Percentiles rank a stretch among this genome's conserved stretches.
Evolutionary conservation across 1,140 invertebrate species (phyloP).

Genomic region (Hesperophylax magnus): DNA sequence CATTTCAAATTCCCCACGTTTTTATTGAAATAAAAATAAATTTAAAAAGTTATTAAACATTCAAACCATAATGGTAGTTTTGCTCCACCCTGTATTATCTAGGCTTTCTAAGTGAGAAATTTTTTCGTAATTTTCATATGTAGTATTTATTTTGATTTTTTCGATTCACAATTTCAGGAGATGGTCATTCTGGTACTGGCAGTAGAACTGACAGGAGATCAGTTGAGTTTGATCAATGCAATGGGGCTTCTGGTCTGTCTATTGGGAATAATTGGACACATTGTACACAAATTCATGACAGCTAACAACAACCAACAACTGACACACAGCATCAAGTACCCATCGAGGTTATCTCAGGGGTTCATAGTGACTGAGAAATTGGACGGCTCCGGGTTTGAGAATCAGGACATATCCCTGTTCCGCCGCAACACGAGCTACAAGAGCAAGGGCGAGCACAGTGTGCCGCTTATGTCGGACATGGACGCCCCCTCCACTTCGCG

Average conservation of each 20-base stretch:
- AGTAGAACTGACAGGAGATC: slow-evolving; percentile 87
- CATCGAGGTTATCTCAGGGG: slow-evolving; percentile 60
- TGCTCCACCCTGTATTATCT: no score
- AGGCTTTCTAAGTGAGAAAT: no score
- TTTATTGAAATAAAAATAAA: no score
- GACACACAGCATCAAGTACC: slow-evolving; percentile 61
- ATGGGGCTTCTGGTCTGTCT: slow-evolving; percentile 91
- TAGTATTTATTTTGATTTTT: no score
- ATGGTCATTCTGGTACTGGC: slow-evolving; percentile 90
- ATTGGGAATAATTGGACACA: slow-evolving; percentile 89
- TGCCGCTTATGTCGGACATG: slow-evolving; percentile 63
- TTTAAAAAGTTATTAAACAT: no score
- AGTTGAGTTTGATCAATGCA: slow-evolving; percentile 86
- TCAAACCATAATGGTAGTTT: no score
- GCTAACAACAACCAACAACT: slow-evolving; percentile 29
- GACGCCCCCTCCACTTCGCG: slow-evolving; percentile 37
- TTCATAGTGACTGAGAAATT: slow-evolving; percentile 51
- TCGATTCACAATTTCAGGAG: slow-evolving; percentile 78
- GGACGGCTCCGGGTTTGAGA: slow-evolving; percentile 58
- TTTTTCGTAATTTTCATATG: no score
- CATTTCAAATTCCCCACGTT: no score
- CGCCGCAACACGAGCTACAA: slow-evolving; percentile 58
- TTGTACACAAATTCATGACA: slow-evolving; percentile 79
- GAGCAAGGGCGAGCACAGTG: slow-evolving; percentile 59
- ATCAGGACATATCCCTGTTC: slow-evolving; percentile 59